phyloP scores from a whole-genome alignment of 1,140 invertebrate species.

The Plutomurus gul region DNA sequence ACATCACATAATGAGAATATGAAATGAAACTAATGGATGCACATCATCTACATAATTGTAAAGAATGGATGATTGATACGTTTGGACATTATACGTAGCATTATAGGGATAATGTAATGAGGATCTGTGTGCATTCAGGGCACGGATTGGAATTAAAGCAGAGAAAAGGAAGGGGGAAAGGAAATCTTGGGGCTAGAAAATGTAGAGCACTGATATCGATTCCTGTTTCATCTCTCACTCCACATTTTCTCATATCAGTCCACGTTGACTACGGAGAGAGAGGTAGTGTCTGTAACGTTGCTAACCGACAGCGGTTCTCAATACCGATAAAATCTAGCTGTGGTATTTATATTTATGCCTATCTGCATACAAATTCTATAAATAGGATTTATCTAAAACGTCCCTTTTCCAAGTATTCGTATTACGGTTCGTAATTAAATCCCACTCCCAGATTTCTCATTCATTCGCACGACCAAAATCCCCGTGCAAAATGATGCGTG shows the following conservation, averaged over 20 bases:
- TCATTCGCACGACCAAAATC: too few relatives aligned
- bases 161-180: constrained; percentile 10
- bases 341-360: too few relatives aligned
- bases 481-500: too few relatives aligned
- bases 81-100: constrained; percentile 21
- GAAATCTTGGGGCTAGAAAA: constrained; percentile 15
- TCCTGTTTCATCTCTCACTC: constrained; percentile 13
- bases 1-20: not conserved
- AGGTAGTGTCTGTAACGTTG: too few relatives aligned
- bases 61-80: constrained; percentile 17
- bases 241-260: not conserved
- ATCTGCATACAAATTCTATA: too few relatives aligned
- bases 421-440: too few relatives aligned
- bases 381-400: too few relatives aligned
- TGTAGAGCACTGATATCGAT: constrained; percentile 21
- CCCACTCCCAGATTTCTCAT: too few relatives aligned
- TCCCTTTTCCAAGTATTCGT: too few relatives aligned
- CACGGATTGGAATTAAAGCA: constrained; percentile 32
- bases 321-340: too few relatives aligned
- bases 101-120: too few relatives aligned
- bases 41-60: constrained; percentile 11
- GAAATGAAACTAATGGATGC: not conserved
- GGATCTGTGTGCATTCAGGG: constrained; percentile 4
- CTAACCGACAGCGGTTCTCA: too few relatives aligned
- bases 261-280: not conserved